Evolutionary conservation across 2,797 vertebrate species (phyloP).

Genomic region (Scolopax rusticola): DNA sequence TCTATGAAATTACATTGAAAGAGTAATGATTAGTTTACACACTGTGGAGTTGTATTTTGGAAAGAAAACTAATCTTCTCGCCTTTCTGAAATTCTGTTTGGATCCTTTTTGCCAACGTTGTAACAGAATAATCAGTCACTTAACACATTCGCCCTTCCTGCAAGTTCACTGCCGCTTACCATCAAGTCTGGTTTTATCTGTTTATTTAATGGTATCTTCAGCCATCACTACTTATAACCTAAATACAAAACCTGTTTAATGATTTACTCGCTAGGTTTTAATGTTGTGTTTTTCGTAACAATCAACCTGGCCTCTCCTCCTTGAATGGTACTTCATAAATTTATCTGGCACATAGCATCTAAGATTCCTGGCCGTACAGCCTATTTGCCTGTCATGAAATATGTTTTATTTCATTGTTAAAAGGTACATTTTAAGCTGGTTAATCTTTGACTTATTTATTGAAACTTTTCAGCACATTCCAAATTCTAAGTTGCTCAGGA

Average conservation of each 20-base stretch:
- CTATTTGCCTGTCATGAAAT: conserved; percentile 77
- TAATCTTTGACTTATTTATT: conserved; percentile 88
- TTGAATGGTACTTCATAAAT: conserved; percentile 71
- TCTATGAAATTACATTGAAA: conserved; percentile 74
- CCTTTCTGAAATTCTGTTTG: conserved; percentile 33
- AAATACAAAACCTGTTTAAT: conserved; percentile 41
- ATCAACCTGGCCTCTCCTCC: conserved; percentile 57
- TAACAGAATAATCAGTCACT: conserved; percentile 48
- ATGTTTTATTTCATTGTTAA: conserved; percentile 77
- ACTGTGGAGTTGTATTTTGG: conserved; percentile 66
- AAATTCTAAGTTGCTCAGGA: conserved; percentile 93
- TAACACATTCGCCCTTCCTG: conserved; percentile 16
- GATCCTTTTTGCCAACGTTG: conserved; percentile 16
- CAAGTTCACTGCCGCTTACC: conserved; percentile 37
- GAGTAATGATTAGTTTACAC: conserved; percentile 74
- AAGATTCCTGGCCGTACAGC: conserved; percentile 64
- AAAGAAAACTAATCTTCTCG: conserved; percentile 51
- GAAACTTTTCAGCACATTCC: conserved; percentile 87
- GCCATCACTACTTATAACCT: conserved; percentile 40
- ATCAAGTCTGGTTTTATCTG: conserved; percentile 27
- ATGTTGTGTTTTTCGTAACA: conserved; percentile 56
- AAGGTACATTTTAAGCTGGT: conserved; percentile 77
- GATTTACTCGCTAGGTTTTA: conserved; percentile 53
- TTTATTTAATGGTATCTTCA: conserved; percentile 63
- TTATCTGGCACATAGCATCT: conserved; percentile 69